Conservation (phyloP, 1,140 invertebrate species). For the Nilaparvata lugens region DNA sequence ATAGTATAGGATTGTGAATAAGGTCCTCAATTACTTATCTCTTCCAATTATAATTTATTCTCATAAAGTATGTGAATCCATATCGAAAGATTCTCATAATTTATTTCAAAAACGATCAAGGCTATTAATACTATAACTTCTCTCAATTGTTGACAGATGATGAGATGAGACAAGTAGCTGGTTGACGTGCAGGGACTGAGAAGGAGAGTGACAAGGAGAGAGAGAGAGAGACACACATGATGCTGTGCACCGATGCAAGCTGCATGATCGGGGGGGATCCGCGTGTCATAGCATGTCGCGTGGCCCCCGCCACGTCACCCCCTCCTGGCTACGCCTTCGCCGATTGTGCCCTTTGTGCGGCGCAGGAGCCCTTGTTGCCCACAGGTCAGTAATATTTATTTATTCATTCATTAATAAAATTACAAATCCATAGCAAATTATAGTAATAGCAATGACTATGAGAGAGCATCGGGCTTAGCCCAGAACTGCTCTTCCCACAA, state of each 20-base stretch:
- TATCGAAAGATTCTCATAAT: too few species aligned
- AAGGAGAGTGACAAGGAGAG: not conserved
- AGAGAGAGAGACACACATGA: not conserved
- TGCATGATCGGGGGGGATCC: not conserved
- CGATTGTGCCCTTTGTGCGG: not conserved
- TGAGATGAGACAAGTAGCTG: not conserved
- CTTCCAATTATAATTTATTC: too few species aligned
- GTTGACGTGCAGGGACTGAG: not conserved
- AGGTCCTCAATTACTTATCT: too few species aligned
- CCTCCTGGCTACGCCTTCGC: not conserved
- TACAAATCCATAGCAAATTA: too few species aligned
- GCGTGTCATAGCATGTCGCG: not conserved
- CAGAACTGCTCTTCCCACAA: too few species aligned
- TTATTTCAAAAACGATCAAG: too few species aligned
- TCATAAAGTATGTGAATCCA: too few species aligned
- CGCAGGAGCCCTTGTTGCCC: not conserved
- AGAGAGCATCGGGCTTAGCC: too few species aligned
- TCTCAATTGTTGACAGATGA: not conserved
- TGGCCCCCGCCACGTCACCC: not conserved
- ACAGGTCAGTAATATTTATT: not conserved
- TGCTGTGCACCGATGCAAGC: constrained; percentile 1
- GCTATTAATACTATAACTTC: not conserved
- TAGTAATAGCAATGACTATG: too few species aligned
- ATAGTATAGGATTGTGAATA: too few species aligned
- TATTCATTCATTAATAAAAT: not conserved